Evolutionary conservation across 1,140 invertebrate genomes (phyloP).

Genomic region (Microplitis demolitor): DNA sequence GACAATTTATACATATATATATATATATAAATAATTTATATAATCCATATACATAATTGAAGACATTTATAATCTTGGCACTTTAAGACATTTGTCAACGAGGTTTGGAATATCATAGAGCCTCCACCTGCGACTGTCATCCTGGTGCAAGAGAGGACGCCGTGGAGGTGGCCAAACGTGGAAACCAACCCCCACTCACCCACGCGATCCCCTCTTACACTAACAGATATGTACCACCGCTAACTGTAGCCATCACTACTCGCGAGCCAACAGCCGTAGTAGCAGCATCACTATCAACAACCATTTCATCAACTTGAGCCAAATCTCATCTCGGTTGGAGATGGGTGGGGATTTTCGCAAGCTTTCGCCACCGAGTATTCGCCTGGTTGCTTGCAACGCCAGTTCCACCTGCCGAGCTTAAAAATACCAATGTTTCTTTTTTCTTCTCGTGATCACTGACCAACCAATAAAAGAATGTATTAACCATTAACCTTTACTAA

Average conservation of each 20-base stretch:
- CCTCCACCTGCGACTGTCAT: constrained; percentile 49
- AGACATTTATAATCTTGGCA: not conserved
- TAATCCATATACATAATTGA: not conserved
- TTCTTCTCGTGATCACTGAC: not conserved
- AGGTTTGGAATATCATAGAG: constrained; percentile 15
- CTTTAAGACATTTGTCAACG: not conserved
- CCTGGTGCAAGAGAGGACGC: constrained; percentile 50
- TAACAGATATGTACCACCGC: not conserved
- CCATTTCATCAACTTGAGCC: constrained; percentile 10
- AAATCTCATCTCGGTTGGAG: constrained; percentile 25
- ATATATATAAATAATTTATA: not conserved
- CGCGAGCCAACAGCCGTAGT: not conserved
- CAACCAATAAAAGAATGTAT: not conserved
- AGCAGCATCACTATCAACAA: not conserved
- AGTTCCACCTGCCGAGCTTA: constrained; percentile 44
- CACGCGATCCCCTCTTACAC: constrained; percentile 25
- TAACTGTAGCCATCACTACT: not conserved
- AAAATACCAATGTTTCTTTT: not conserved
- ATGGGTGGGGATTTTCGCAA: constrained; percentile 36
- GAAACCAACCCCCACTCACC: constrained; percentile 47
- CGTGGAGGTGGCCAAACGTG: constrained; percentile 55
- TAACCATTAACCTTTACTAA: not conserved
- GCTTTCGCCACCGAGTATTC: constrained; percentile 45
- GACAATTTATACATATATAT: not conserved
- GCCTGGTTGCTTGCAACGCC: constrained; percentile 45